Percentiles rank a stretch among this genome's conserved stretches.
Conservation (phyloP, 2,888 invertebrate species). For the Drosophila macrospina region DNA sequence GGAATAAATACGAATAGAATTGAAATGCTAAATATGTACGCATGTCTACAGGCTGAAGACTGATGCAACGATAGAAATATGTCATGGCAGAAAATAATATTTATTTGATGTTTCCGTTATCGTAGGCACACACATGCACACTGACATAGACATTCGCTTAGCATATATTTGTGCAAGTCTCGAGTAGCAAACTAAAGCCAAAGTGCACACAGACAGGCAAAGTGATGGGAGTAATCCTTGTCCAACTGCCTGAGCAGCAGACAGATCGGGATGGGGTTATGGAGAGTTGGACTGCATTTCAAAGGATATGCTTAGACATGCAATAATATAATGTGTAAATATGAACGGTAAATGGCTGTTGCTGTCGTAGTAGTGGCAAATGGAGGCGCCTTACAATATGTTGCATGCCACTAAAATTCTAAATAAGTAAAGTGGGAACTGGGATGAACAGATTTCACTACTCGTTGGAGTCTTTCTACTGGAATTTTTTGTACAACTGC, state of each 20-base stretch:
- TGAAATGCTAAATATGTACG: slow-evolving; percentile 31
- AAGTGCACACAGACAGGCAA: slow-evolving; percentile 43
- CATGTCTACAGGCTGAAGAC: background rate
- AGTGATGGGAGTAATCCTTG: slow-evolving; percentile 4
- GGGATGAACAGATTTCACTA: slow-evolving; percentile 43
- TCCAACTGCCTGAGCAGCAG: slow-evolving; percentile 9
- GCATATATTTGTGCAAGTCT: slow-evolving; percentile 62
- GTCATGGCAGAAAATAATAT: slow-evolving; percentile 66
- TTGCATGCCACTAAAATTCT: slow-evolving; percentile 65
- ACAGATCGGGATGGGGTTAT: background rate
- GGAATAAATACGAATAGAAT: slow-evolving; percentile 26
- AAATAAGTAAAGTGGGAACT: slow-evolving; percentile 50
- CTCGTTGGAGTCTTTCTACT: slow-evolving; percentile 31
- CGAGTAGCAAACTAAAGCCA: slow-evolving; percentile 58
- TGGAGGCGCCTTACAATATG: slow-evolving; percentile 60
- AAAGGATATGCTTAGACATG: slow-evolving; percentile 73
- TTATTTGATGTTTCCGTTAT: slow-evolving; percentile 76
- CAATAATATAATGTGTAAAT: slow-evolving; percentile 82
- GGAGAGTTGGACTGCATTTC: slow-evolving; percentile 37
- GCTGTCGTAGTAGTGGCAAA: background rate
- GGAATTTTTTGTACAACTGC: slow-evolving; percentile 54
- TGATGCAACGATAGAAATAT: slow-evolving; percentile 27
- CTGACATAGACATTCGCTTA: slow-evolving; percentile 13
- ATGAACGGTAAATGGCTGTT: slow-evolving; percentile 65
- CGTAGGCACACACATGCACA: slow-evolving; percentile 28